A percentile compares a stretch with the other conserved stretches of the same genome.
These are phyloP conservation scores for Microplitis deprimator DNA, from an alignment of 2,888 invertebrate species.

Conservation along the genomic window DNA sequence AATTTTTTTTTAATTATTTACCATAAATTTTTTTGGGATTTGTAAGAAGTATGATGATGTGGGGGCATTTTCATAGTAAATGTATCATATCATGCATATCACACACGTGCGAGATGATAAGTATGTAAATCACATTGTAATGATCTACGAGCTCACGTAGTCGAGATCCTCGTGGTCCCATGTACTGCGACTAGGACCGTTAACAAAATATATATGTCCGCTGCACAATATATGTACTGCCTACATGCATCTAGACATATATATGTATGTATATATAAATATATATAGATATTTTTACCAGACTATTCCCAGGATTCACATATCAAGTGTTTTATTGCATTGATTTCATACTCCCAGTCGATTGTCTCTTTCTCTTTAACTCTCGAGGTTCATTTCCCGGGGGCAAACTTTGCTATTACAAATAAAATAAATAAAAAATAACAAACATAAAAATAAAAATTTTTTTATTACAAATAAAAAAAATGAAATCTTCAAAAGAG, in stretches of 20 bases:
- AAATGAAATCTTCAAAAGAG: neutral
- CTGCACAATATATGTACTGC: neutral
- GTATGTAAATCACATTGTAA: conserved; percentile 40
- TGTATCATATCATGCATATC: conserved; percentile 18
- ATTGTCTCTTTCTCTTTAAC: conserved; percentile 10
- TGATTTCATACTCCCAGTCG: conserved; percentile 24
- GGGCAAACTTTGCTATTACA: conserved; percentile 10
- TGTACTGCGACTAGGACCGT: conserved; percentile 7
- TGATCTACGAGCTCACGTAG: conserved; percentile 21
- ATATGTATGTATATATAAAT: neutral
- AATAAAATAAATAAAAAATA: neutral
- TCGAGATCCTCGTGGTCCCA: neutral
- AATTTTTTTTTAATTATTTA: too few species aligned
- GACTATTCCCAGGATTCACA: conserved; percentile 34
- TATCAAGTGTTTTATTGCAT: conserved; percentile 42
- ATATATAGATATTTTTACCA: neutral
- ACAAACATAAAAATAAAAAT: neutral
- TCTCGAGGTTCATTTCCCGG: conserved; percentile 23
- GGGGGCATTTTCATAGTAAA: conserved; percentile 18
- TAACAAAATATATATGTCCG: conserved; percentile 32
- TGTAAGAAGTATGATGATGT: too few species aligned
- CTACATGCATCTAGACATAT: neutral
- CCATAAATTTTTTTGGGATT: too few species aligned
- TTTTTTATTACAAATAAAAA: neutral
- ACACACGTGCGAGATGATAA: conserved; percentile 35